A percentile compares a stretch with the other conserved stretches of the same genome.
These are phyloP conservation scores for Bombyx huttoni DNA, from an alignment of 2,888 invertebrate genomes.

Conservation along the genomic window DNA sequence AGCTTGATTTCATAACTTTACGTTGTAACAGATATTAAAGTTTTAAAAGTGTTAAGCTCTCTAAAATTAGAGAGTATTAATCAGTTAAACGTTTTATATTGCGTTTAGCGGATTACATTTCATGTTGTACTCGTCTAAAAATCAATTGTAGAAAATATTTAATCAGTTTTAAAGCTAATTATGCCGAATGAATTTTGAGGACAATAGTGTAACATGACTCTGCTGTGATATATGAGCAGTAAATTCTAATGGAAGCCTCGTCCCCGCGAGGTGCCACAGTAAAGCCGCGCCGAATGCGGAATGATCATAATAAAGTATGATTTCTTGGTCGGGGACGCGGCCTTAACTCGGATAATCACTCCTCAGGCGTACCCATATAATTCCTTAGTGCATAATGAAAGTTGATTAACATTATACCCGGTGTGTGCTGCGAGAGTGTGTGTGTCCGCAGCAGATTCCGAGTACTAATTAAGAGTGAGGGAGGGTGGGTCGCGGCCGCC, in stretches of 20 bases:
- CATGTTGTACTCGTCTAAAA: background rate
- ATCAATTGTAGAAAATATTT: background rate
- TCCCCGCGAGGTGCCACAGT: constrained; percentile 48
- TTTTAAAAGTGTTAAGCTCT: no score
- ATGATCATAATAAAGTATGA: constrained; percentile 69
- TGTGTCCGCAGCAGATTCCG: constrained; percentile 88
- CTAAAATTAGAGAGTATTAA: no score
- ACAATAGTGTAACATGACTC: constrained; percentile 41
- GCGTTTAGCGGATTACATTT: background rate
- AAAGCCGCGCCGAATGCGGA: constrained; percentile 47
- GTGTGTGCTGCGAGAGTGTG: constrained; percentile 47
- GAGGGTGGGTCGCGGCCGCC: constrained; percentile 59
- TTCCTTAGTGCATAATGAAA: constrained; percentile 74
- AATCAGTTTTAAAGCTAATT: constrained; percentile 32
- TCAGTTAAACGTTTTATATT: no score
- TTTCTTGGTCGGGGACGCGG: constrained; percentile 66
- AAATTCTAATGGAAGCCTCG: constrained; percentile 56
- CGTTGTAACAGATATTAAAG: no score
- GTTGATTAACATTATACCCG: constrained; percentile 68
- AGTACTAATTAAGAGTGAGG: constrained; percentile 88
- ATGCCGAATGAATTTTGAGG: constrained; percentile 37
- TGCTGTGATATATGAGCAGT: constrained; percentile 54
- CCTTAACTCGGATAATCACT: constrained; percentile 67
- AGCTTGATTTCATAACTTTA: no score
- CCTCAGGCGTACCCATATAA: constrained; percentile 71